Evolutionary conservation across 2,888 invertebrate species (phyloP).

Genomic region (Adela reaumurella): DNA sequence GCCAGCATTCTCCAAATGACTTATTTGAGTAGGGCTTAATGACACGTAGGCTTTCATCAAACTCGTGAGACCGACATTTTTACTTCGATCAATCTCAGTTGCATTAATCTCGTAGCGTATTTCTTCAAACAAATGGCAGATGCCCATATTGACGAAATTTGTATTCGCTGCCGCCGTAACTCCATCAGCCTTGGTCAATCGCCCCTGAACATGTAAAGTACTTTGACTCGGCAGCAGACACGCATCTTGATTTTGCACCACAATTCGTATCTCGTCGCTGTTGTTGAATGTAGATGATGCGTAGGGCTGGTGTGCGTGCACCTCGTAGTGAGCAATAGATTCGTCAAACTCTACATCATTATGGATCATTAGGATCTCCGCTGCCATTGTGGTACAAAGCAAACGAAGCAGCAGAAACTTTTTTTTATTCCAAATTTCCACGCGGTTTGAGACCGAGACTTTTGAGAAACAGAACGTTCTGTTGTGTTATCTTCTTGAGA

Average conservation of each 20-base stretch:
- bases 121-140: slow-evolving; percentile 21
- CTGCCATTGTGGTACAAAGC: too few species aligned
- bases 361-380: slow-evolving; percentile 7
- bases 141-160: slow-evolving; percentile 14
- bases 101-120: slow-evolving; percentile 24
- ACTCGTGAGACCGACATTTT: slow-evolving; percentile 4
- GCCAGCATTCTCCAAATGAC: too few species aligned
- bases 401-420: too few species aligned
- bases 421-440: too few species aligned
- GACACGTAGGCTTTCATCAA: too few species aligned
- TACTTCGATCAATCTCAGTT: slow-evolving; percentile 20
- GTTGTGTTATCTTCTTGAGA: slow-evolving; percentile 17
- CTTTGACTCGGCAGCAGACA: slow-evolving; percentile 3
- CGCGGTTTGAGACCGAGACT: too few species aligned
- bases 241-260: slow-evolving; percentile 3
- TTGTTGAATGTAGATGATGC: slow-evolving; percentile 4
- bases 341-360: slow-evolving; percentile 21
- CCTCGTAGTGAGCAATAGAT: slow-evolving; percentile 18
- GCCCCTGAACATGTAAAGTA: slow-evolving; percentile 5
- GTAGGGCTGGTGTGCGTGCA: slow-evolving; percentile 12
- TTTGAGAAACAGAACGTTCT: slow-evolving; percentile 5
- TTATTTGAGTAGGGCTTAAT: too few species aligned
- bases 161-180: too few species aligned
- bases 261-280: slow-evolving; percentile 4
- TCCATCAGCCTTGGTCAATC: too few species aligned